These are phyloP conservation scores for Limnothrissa miodon DNA, from an alignment of 2,113 vertebrate species.

Conservation along the genomic window DNA sequence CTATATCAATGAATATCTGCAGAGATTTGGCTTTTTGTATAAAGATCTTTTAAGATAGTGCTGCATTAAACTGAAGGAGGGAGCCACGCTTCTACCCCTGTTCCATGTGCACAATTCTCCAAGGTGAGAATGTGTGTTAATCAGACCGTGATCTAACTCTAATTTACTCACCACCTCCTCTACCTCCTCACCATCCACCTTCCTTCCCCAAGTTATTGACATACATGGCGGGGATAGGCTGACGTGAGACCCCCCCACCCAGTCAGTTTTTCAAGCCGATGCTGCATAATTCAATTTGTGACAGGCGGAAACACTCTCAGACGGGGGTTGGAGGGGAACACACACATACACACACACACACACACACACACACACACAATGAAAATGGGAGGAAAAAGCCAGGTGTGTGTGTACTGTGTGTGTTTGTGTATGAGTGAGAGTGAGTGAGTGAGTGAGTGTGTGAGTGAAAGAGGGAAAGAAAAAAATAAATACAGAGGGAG, in stretches of 20 bases:
- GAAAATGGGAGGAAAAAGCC: too few species aligned
- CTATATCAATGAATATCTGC: background rate
- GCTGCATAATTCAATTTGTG: conserved; percentile 13
- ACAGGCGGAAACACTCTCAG: background rate
- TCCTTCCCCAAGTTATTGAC: background rate
- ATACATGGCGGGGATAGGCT: background rate
- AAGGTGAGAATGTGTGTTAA: background rate
- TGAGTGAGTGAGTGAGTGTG: background rate
- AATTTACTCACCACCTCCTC: background rate
- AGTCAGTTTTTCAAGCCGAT: background rate
- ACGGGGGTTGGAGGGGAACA: background rate
- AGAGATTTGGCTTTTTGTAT: background rate
- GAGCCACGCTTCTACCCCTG: background rate
- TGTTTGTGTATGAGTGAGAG: background rate
- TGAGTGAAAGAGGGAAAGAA: background rate
- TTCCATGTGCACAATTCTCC: background rate
- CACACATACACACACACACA: background rate
- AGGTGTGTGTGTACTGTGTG: background rate
- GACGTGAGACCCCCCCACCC: background rate
- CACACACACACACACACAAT: background rate
- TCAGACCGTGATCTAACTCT: background rate
- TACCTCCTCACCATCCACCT: background rate
- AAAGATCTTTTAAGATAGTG: background rate
- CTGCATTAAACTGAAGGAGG: background rate
- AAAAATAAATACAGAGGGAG: background rate